Conservation (phyloP, 2,888 invertebrate species). For the Pammene fasciana region DNA sequence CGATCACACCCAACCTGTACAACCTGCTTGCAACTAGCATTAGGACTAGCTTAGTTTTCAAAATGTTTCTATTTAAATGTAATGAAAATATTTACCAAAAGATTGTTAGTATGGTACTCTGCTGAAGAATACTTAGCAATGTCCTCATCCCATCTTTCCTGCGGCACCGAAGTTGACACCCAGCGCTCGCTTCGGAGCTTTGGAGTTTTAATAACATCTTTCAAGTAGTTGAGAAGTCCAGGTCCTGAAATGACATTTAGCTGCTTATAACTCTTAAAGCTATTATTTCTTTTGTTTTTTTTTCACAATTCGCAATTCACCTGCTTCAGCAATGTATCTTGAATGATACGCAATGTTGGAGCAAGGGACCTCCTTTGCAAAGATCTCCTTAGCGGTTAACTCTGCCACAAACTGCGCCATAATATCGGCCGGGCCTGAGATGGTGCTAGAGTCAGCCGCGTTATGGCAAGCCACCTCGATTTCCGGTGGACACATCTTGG, state of each 20-base stretch:
- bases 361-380: constrained; percentile 80
- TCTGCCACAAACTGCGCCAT: constrained; percentile 83
- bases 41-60: no score
- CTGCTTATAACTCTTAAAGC: not conserved
- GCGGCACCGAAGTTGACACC: constrained; percentile 90
- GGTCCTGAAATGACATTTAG: constrained; percentile 50
- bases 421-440: constrained; percentile 88
- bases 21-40: no score
- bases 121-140: constrained; percentile 85
- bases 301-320: constrained; percentile 46
- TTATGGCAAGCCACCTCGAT: constrained; percentile 92
- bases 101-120: constrained; percentile 92
- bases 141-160: constrained; percentile 56
- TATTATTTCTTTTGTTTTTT: no score
- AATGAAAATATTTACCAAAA: constrained; percentile 79
- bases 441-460: constrained; percentile 88
- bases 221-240: constrained; percentile 79
- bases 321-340: constrained; percentile 88
- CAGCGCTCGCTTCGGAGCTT: constrained; percentile 87
- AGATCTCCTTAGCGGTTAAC: constrained; percentile 65
- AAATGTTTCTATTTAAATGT: no score
- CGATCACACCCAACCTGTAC: no score
- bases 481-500: constrained; percentile 77
- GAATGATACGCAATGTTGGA: constrained; percentile 96
- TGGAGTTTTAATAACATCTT: constrained; percentile 83